Evolutionary conservation across 2,888 invertebrate species (phyloP), one percentile per base, ranked within the genome.

Genomic region (Trachelus troglodyta): DNA sequence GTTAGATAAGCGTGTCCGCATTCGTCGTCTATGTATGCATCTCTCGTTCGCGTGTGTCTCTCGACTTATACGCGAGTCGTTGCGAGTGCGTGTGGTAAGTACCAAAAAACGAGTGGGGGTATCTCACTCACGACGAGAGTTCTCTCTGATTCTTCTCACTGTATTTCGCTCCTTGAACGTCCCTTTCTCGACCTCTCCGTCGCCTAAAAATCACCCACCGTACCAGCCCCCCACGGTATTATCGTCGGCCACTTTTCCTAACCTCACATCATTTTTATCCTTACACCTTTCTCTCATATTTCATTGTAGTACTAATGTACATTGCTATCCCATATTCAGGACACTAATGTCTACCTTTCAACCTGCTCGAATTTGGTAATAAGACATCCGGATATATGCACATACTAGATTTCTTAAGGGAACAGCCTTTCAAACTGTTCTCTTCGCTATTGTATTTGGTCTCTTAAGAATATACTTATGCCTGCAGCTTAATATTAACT

Each of bases 71-170:
- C 37, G 33, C 40, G 75, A 30, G 68, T 75, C 31, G 56, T 30
- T 75, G 75, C 69, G 75, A 56, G 56, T 56, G 56, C 40, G 69
- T 69, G 76, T 76, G 76, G 74, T 74, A 74, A 74, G 74, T 74
- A 74, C 35, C 74, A 37, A 74, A 74, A 74, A 74, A 35, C 33
- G 37, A 34, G 74, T 34, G 34, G 74, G 74, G 74, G 74, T 35
- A 37, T 30, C 74, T 34, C 74, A 35, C 34, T 37, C 74, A 35
- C 35, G 74, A 74, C 34, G 34, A 34, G 74, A 34, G 34, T 34
- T 37, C 37, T 12, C 74, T 34, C 34, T 35, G 31, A 30, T 34
- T 74, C 35, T 34, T 37, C 74, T 35, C 23, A 34, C 74, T 74
- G 74, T 74, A 74, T 74, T 74, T 74, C 23, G 74, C 23, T 37